These are phyloP conservation scores for Tursiops truncatus DNA, from an alignment of 2,113 vertebrate species.

Conservation along the genomic window DNA sequence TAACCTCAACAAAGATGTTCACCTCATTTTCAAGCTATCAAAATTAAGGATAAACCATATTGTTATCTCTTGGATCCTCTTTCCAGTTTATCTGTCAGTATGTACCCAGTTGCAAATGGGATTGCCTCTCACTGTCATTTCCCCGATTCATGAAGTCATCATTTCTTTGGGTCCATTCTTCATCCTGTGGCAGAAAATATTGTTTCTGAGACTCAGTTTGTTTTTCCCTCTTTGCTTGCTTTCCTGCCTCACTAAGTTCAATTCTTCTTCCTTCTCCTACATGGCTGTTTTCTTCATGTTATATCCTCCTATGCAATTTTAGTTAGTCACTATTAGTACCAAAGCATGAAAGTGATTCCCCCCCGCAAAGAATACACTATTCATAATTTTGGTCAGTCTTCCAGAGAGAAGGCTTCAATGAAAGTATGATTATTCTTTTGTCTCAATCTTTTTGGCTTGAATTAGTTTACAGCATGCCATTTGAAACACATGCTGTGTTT, in stretches of 20 bases:
- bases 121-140: not conserved
- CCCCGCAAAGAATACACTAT: not conserved
- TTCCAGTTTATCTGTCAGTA: not conserved
- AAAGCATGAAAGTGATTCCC: not conserved
- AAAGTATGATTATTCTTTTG: not conserved
- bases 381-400: not conserved
- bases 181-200: not conserved
- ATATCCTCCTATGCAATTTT: not conserved
- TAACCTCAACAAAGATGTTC: not conserved
- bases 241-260: not conserved
- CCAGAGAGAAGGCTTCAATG: not conserved
- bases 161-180: not conserved
- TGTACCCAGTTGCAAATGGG: not conserved
- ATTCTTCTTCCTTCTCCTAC: not conserved
- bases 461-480: not conserved
- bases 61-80: not conserved
- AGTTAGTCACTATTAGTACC: not conserved
- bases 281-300: not conserved
- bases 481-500: accelerated
- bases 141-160: not conserved
- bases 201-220: not conserved
- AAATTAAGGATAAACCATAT: not conserved
- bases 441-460: not conserved
- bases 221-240: not conserved
- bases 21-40: not conserved